Evolutionary conservation across 2,797 vertebrate genomes (phyloP).

Genomic region (Cyprinodon diabolis): DNA sequence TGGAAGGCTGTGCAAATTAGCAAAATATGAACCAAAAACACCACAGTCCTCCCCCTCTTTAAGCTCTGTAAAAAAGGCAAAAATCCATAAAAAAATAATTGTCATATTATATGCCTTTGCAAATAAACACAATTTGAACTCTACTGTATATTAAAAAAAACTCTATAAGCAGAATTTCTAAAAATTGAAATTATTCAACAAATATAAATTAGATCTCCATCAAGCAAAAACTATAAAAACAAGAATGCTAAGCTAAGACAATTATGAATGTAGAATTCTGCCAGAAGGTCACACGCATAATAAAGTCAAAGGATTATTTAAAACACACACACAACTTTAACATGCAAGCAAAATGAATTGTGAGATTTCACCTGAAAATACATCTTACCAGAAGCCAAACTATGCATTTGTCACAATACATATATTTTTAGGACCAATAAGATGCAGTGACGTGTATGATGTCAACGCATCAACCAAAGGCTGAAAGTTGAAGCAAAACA

Average conservation of each 20-base stretch:
- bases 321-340: too few relatives aligned
- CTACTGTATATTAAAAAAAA: background rate
- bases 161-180: background rate
- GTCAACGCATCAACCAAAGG: too few relatives aligned
- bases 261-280: background rate
- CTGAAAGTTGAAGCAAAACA: too few relatives aligned
- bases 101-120: background rate
- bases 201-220: background rate
- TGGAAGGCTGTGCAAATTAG: background rate
- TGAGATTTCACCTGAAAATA: too few relatives aligned
- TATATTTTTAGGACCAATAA: too few relatives aligned
- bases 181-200: background rate
- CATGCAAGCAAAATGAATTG: too few relatives aligned
- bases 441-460: too few relatives aligned
- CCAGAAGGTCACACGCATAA: too few relatives aligned
- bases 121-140: background rate
- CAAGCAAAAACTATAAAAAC: background rate
- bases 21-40: background rate
- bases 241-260: background rate
- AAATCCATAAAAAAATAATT: background rate
- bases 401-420: too few relatives aligned
- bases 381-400: too few relatives aligned
- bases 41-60: background rate
- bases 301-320: too few relatives aligned
- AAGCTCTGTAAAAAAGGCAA: background rate